Evolutionary conservation across 2,888 invertebrate genomes (phyloP).

Genomic region (Epirrhoe tristata): DNA sequence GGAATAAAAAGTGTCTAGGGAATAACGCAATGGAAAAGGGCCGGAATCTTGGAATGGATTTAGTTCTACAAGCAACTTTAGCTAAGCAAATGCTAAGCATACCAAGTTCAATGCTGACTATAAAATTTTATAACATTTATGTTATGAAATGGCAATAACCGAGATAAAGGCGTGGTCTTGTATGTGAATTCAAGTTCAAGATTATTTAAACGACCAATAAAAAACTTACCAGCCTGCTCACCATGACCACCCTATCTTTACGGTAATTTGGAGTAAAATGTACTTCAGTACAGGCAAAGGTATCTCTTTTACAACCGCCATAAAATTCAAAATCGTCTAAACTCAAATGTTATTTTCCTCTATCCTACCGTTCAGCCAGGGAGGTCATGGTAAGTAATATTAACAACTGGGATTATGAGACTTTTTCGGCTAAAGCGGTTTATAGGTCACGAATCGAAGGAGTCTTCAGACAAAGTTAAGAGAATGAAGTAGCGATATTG

Average conservation of each 20-base stretch:
- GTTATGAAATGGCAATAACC: conserved; percentile 13
- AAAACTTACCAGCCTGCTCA: no score
- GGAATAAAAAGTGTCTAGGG: background rate
- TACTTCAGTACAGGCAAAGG: no score
- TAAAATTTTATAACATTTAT: conserved; percentile 33
- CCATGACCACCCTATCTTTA: no score
- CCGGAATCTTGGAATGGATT: background rate
- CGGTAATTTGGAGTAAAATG: no score
- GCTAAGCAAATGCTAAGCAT: conserved; percentile 17
- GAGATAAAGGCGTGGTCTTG: conserved; percentile 10
- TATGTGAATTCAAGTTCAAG: conserved; percentile 11
- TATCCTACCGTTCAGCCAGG: no score
- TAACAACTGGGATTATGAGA: no score
- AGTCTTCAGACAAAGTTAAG: background rate
- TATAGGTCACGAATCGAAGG: no score
- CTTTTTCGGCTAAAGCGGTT: no score
- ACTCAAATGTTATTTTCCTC: no score
- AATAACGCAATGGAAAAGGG: background rate
- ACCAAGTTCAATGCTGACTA: conserved; percentile 40
- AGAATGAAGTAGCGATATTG: background rate
- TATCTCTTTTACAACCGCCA: no score
- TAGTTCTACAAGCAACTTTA: background rate
- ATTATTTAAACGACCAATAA: background rate
- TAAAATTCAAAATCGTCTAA: no score
- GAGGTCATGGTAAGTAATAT: no score